Evolutionary conservation across 1,140 invertebrate genomes (phyloP).

Genomic region (Brachystomella parvula): DNA sequence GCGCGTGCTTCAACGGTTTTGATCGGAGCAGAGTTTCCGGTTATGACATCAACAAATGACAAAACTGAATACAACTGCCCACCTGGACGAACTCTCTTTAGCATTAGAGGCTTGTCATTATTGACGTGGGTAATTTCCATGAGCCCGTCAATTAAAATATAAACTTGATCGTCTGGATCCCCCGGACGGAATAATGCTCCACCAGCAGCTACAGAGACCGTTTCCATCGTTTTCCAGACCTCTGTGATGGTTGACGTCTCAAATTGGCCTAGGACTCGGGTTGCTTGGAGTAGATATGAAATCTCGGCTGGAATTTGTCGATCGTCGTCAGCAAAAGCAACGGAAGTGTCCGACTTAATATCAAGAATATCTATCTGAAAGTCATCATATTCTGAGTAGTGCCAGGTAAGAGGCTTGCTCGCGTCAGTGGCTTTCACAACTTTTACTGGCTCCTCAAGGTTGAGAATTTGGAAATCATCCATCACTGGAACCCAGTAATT

Average conservation of each 20-base stretch:
- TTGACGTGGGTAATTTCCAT: neutral
- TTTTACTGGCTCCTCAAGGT: too few species aligned
- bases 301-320: neutral
- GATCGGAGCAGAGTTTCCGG: neutral
- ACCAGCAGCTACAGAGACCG: neutral
- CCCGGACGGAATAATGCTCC: neutral
- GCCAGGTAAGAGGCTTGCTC: neutral
- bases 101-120: neutral
- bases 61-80: neutral
- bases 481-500: neutral
- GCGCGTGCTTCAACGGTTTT: neutral
- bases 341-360: neutral
- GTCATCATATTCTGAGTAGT: conserved; percentile 2
- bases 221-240: neutral
- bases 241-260: neutral
- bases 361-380: neutral
- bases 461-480: neutral
- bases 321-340: neutral
- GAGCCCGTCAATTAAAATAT: neutral
- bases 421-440: too few species aligned
- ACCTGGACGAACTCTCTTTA: neutral
- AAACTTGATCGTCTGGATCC: neutral
- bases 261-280: neutral
- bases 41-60: neutral
- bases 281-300: neutral